Evolutionary conservation across 2,113 vertebrate species (phyloP).

Genomic region (Oreotrochilus melanogaster): DNA sequence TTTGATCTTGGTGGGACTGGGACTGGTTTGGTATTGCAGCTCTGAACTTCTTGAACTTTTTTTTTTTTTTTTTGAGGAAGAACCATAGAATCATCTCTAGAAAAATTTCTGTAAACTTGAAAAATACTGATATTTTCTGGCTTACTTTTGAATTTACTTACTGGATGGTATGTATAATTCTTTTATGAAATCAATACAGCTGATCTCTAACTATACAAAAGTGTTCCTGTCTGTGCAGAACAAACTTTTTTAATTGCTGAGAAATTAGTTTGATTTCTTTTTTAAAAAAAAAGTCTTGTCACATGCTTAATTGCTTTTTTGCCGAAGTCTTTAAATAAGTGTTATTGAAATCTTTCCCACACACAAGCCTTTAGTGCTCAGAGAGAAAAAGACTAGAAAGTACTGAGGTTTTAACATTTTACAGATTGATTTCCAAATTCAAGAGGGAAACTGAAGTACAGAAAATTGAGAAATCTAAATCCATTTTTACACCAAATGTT

Average conservation of each 20-base stretch:
- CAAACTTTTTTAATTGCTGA: slow-evolving; percentile 35
- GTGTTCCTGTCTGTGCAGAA: background rate
- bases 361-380: slow-evolving; percentile 5
- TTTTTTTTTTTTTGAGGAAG: background rate
- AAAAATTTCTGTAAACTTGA: background rate
- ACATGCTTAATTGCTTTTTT: slow-evolving; percentile 40
- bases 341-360: slow-evolving; percentile 37
- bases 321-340: background rate
- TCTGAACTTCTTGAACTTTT: background rate
- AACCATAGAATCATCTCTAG: background rate
- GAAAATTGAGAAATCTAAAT: background rate
- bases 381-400: background rate
- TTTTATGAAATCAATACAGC: background rate
- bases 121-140: background rate
- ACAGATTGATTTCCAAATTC: background rate
- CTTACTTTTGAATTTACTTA: background rate
- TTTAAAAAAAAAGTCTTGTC: background rate
- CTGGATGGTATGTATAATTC: background rate
- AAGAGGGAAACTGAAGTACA: background rate
- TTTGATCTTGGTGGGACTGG: background rate
- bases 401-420: background rate
- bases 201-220: background rate
- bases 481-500: background rate
- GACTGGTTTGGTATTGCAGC: background rate
- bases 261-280: background rate